These are phyloP conservation scores for Siniperca chuatsi DNA, from an alignment of 2,113 vertebrate genomes.

Conservation along the genomic window DNA sequence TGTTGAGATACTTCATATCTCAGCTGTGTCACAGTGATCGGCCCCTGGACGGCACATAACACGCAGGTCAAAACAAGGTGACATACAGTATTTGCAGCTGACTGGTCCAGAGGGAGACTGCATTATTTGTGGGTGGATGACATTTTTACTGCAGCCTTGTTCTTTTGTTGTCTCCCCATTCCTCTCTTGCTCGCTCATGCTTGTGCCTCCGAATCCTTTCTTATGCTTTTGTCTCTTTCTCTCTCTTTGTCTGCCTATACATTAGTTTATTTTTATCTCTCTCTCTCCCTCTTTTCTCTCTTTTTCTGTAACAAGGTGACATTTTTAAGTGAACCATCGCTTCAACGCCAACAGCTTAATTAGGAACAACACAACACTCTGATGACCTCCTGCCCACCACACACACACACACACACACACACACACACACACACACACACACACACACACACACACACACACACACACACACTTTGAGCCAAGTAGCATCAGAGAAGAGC, in stretches of 20 bases:
- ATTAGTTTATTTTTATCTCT: not conserved
- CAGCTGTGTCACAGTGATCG: not conserved
- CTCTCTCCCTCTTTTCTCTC: not conserved
- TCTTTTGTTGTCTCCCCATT: not conserved
- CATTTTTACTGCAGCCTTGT: conserved; percentile 18
- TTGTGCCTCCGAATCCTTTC: not conserved
- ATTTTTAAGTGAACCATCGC: conserved; percentile 21
- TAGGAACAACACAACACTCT: not conserved
- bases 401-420: conserved; percentile 33
- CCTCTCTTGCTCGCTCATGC: not conserved
- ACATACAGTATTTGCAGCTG: not conserved
- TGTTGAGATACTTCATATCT: not conserved
- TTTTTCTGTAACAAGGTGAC: conserved; percentile 26
- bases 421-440: conserved; percentile 35
- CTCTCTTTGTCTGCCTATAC: not conserved
- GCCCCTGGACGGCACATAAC: not conserved
- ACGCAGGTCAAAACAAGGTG: conserved; percentile 11
- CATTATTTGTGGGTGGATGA: conserved; percentile 28
- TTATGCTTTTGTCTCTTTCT: not conserved
- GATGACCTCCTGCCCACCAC: conserved; percentile 4
- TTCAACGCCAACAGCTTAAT: conserved; percentile 37
- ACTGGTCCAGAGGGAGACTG: not conserved
- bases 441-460: conserved; percentile 23
- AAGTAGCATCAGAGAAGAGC: conserved; percentile 18
- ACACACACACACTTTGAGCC: conserved; percentile 18